Base-by-base conservation (phyloP, 2,113 vertebrate species). In the Ascaphus truei region DNA sequence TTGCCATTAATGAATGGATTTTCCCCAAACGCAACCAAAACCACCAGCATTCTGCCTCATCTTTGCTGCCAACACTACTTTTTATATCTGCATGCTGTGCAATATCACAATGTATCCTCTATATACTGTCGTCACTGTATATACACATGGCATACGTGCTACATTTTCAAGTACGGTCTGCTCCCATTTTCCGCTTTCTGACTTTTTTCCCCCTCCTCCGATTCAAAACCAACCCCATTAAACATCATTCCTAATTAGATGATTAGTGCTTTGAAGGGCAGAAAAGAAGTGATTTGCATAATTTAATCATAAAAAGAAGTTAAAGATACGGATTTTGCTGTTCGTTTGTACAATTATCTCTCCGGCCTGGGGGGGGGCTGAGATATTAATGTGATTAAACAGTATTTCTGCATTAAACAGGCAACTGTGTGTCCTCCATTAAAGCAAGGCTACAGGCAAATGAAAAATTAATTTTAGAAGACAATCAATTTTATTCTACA, bases 381-480 rank as follows among this genome's bases (percentile, higher is more conserved):
- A 90, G 87, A 93, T 93, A 92, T 91, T 93, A 93, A 95, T 92
- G 92, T 94, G 91, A 93, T 94, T 95, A 94, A 94, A 91, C 89
- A 93, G 89, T 90, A 92, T 92, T 92, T 92, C 88, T 89, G 89
- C 66, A 60, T 60, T 87, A 93, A 90, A 88, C 88, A 92, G 87
- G 86, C 88, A 87, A 90, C 80, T 89, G 83, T 88, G 85, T 87
- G 92, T 93, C 88, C 90, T 92, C 90, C 92, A 92, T 91, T 91
- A 93, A 91, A 90, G 88, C 83, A 88, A 83, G 83, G 90, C 92
- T 93, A 80, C 82, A 91, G 91, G 91, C 92, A 90, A 93, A 90
- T 85, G 87, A 90, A 91, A 93, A 92, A 95, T 93, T 93, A 92
- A 93, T 95, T 93, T 93, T 88, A 92, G 90, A 91, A 93, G 91